Conservation (phyloP, 2,797 vertebrate species). For the Alca torda region DNA sequence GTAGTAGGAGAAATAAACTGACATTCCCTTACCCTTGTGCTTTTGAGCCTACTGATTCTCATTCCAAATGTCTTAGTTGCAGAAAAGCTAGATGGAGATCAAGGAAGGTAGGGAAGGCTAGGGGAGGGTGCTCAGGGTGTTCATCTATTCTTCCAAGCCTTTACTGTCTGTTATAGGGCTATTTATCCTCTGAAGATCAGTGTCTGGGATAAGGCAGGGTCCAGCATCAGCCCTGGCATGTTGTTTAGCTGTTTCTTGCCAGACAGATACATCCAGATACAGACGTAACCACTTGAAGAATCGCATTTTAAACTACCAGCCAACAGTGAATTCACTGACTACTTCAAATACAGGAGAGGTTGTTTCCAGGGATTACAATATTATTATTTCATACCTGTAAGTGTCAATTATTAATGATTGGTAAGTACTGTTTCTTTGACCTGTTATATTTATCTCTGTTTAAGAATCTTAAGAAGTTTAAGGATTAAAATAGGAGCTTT, state of each 20-base stretch:
- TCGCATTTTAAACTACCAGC: not conserved
- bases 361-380: not conserved
- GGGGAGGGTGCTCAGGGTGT: not conserved
- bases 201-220: not conserved
- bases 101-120: not conserved
- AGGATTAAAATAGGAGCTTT: not conserved
- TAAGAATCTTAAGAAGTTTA: not conserved
- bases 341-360: not conserved
- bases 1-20: not conserved
- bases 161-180: not conserved
- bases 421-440: not conserved
- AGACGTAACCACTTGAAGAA: not conserved
- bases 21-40: not conserved
- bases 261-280: not conserved
- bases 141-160: not conserved
- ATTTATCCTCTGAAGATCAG: not conserved
- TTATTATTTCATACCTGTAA: not conserved
- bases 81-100: not conserved
- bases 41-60: not conserved
- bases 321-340: not conserved
- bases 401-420: not conserved
- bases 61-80: not conserved
- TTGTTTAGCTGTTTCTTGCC: not conserved
- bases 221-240: not conserved
- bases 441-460: not conserved